These are phyloP conservation scores for Ophiothrix spiculata DNA, from an alignment of 35 echinoderm and acorn worm genomes.

Conservation along the genomic window DNA sequence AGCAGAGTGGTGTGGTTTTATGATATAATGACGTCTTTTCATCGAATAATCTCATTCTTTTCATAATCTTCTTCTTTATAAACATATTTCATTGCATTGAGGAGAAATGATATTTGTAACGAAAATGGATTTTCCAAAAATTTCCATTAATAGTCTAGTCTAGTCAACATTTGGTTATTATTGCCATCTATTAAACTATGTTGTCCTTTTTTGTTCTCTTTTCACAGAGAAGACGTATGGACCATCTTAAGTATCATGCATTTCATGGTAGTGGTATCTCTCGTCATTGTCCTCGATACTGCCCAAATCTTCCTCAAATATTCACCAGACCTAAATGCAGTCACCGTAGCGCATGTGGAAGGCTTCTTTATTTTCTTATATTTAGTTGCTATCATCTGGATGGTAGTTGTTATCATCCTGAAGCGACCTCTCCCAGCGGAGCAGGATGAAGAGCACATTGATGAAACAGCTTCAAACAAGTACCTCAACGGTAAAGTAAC, in stretches of 20 bases:
- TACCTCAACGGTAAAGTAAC: conserved; percentile 74
- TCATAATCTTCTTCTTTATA: too few relatives aligned
- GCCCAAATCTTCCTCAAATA: conserved; percentile 80
- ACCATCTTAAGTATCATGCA: conserved; percentile 67
- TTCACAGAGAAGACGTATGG: conserved; percentile 82
- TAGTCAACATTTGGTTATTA: too few relatives aligned
- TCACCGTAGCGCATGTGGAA: conserved; percentile 68
- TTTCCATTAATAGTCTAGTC: too few relatives aligned
- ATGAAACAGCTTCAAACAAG: conserved; percentile 57
- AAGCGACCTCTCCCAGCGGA: conserved; percentile 75
- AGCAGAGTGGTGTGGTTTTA: too few relatives aligned
- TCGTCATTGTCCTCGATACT: conserved; percentile 80
- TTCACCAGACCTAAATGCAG: conserved; percentile 49
- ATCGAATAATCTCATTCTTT: too few relatives aligned
- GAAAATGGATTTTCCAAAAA: too few relatives aligned
- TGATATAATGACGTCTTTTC: too few relatives aligned
- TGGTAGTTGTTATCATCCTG: conserved; percentile 76
- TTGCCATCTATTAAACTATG: too few relatives aligned
- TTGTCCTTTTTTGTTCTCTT: not conserved
- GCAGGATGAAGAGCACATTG: conserved; percentile 74
- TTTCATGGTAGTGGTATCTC: conserved; percentile 74
- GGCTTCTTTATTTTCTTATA: conserved; percentile 84
- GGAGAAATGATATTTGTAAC: too few relatives aligned
- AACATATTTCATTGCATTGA: too few relatives aligned
- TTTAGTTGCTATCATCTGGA: conserved; percentile 70